Evolutionary conservation across 2,113 vertebrate genomes (phyloP), one percentile per base, ranked within the genome.

Genomic region (Cynopterus brachyotis): DNA sequence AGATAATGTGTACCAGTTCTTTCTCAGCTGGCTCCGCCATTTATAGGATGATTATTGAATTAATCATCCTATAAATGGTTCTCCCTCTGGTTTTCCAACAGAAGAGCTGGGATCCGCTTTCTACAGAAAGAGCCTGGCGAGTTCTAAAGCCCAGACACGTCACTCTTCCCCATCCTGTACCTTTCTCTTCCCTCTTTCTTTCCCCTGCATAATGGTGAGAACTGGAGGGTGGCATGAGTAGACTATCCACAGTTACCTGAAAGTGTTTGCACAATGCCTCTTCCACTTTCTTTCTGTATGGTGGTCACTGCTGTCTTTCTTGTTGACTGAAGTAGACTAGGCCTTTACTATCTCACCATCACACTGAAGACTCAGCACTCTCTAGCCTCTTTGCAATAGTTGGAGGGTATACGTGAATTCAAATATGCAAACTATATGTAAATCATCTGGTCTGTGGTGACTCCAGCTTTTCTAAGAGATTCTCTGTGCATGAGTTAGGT

Each of bases 91-190:
- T 55, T 86, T 64, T 53, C 47, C 75, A 62, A 12, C 26, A 66
- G 37, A 86, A 24, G 11, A 66, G 22, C 15, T 35, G 78, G 26
- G 20, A 9, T n/a, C 22, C 7, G 0, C 24, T 45, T 19, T 50
- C 20, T 24, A 10, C 9, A 50, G 37, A 60, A n/a, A 0, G 3
- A 69, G 30, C 47, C 16, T 30, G 10, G 30, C 7, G 6, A 26
- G 35, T 47, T 89, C 66, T 6, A 57, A 89, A 91, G 64, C 11
- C 28, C 64, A n/a, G 66, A 24, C 10, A 0, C 30, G 4, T 30
- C 1, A 15, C 37, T 57, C 17, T 20, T 28, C 2, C 40, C 16
- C 0, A 22, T 6, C 17, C 24, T 19, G 50, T 0, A 0, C n/a
- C 64, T 66, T 62, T 26, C 66, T 13, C 55, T 59, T 35, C 47